phyloP scores from a whole-genome alignment of 2,797 vertebrate genomes.

The Coluber constrictor region DNA sequence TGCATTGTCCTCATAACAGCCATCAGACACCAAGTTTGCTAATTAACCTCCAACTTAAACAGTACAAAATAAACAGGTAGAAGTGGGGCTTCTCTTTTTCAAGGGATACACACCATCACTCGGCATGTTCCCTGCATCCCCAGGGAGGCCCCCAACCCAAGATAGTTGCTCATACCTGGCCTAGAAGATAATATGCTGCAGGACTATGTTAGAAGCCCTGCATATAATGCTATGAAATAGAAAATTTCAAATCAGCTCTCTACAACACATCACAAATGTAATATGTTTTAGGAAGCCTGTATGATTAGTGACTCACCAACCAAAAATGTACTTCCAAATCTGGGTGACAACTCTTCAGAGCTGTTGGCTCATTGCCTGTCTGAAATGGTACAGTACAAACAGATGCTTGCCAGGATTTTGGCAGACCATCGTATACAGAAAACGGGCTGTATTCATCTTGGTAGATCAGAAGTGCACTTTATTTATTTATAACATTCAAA shows the following conservation, averaged over 20 bases:
- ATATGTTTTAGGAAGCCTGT: neutral
- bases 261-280: neutral
- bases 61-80: neutral
- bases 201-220: neutral
- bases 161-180: neutral
- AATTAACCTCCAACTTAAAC: neutral
- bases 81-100: neutral
- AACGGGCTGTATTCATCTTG: neutral
- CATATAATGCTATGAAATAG: neutral
- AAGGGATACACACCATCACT: neutral
- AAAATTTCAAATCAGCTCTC: neutral
- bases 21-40: neutral
- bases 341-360: neutral
- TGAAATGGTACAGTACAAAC: neutral
- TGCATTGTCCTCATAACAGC: neutral
- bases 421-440: neutral
- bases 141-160: neutral
- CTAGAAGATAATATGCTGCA: neutral
- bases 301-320: neutral
- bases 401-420: neutral
- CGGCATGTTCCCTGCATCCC: neutral
- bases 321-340: neutral
- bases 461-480: neutral
- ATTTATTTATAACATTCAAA: neutral
- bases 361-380: neutral